Percentiles rank a stretch among this genome's conserved stretches.
phyloP scores from a whole-genome alignment of 1,140 invertebrate genomes.

The Euschistus heros region DNA sequence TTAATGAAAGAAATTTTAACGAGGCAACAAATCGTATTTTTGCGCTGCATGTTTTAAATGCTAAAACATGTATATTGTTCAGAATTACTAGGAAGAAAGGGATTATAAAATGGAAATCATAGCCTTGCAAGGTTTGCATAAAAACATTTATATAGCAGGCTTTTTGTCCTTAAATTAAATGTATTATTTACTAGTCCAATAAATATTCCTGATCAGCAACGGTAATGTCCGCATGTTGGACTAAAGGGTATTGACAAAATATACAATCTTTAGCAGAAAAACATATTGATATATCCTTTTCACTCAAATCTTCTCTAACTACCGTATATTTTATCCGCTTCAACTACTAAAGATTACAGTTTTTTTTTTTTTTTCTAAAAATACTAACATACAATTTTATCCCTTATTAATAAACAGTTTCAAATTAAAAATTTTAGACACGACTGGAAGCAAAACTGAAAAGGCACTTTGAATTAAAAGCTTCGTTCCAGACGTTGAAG shows the following conservation, averaged over 20 bases:
- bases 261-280: background rate
- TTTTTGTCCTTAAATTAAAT: background rate
- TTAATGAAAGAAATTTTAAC: too few relatives aligned
- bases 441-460: background rate
- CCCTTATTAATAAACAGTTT: background rate
- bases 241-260: background rate
- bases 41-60: background rate
- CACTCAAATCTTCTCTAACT: background rate
- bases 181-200: background rate
- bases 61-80: background rate
- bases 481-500: background rate
- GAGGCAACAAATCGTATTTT: too few relatives aligned
- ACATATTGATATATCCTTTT: background rate
- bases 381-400: background rate
- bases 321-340: background rate
- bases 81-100: background rate
- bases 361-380: background rate
- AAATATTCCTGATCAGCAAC: background rate
- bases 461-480: background rate
- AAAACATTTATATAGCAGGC: background rate
- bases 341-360: background rate
- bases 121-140: background rate
- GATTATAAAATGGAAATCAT: constrained; percentile 4
- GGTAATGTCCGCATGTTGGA: background rate
- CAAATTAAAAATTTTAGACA: background rate